phyloP scores from a whole-genome alignment of 2,888 invertebrate species.

The Caenorhabditis japonica region DNA sequence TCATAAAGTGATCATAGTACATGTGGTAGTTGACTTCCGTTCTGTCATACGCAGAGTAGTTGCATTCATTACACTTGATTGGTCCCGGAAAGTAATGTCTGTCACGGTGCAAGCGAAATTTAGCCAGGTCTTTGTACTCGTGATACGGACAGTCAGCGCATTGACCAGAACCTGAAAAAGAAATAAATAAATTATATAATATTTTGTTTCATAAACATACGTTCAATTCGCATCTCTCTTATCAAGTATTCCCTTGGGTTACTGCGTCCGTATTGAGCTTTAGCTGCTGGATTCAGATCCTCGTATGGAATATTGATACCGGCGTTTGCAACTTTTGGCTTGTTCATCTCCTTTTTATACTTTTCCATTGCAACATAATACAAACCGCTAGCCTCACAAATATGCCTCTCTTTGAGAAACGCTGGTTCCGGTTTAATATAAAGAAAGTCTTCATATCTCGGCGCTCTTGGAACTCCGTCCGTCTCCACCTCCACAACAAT shows the following conservation, averaged over 20 bases:
- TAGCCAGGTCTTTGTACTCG: neutral
- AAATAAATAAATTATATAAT: neutral
- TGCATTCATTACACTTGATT: slow-evolving; percentile 18
- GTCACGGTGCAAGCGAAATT: slow-evolving; percentile 15
- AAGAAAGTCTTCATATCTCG: slow-evolving; percentile 7
- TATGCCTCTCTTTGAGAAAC: neutral
- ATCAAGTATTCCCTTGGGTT: slow-evolving; percentile 5
- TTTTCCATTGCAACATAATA: no score
- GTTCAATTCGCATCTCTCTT: neutral
- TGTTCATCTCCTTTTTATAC: no score
- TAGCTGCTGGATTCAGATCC: neutral
- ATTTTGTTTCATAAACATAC: slow-evolving; percentile 2
- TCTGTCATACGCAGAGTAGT: neutral
- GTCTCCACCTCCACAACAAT: no score
- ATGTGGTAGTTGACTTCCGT: slow-evolving; percentile 6
- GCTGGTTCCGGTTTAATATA: neutral
- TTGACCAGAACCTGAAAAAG: slow-evolving; percentile 14
- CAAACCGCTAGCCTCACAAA: neutral
- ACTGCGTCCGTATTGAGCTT: neutral
- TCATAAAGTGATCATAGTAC: slow-evolving; percentile 18
- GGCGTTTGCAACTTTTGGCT: neutral
- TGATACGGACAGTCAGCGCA: slow-evolving; percentile 20
- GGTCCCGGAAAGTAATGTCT: neutral
- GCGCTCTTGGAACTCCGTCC: neutral
- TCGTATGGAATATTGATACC: neutral